Percentiles rank a stretch among this genome's conserved stretches.
Evolutionary conservation across 2,113 vertebrate genomes (phyloP).

Genomic region (Lamprotornis superbus): DNA sequence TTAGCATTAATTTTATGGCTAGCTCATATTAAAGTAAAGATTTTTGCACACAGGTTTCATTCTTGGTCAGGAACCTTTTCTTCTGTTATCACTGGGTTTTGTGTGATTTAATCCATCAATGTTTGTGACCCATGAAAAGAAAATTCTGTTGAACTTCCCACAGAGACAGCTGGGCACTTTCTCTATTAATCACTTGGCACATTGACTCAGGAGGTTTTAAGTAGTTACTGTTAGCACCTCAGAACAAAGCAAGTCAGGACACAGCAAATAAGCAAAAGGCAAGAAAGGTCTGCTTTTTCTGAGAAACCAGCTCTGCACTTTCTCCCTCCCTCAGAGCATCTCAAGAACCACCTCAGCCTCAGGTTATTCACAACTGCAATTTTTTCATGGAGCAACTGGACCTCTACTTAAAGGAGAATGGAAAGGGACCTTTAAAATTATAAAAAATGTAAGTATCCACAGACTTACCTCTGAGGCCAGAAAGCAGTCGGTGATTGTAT

Average conservation of each 20-base stretch:
- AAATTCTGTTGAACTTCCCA: background rate
- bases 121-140: background rate
- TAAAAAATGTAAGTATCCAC: background rate
- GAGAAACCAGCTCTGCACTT: background rate
- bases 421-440: background rate
- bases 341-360: background rate
- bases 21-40: background rate
- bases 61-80: background rate
- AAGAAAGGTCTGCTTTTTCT: background rate
- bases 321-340: background rate
- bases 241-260: background rate
- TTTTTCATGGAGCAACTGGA: background rate
- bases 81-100: background rate
- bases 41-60: background rate
- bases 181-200: background rate
- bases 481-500: rapidly evolving
- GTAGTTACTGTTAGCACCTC: background rate
- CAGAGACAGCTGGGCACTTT: background rate
- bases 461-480: background rate
- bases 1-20: background rate
- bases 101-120: background rate
- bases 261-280: background rate
- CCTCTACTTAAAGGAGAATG: background rate
- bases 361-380: background rate
- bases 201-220: background rate